phyloP scores from a whole-genome alignment of 23 tunicate genomes.

The Botrylloides violaceus region DNA sequence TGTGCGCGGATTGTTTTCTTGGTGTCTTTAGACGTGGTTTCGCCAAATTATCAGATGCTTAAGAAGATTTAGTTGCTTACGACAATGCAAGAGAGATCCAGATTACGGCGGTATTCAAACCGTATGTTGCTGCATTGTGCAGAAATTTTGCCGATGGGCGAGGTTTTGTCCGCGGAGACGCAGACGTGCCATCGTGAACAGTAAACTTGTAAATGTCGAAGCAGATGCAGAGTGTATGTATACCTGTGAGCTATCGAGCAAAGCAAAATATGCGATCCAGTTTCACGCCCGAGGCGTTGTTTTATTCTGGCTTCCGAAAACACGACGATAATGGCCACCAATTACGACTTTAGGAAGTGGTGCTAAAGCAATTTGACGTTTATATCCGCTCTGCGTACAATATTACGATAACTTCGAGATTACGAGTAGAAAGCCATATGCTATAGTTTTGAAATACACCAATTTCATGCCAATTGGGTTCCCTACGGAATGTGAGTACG shows the following conservation, averaged over 20 bases:
- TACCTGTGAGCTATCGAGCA: not conserved
- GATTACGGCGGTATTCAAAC: no score
- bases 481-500: no score
- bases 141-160: not conserved
- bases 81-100: not conserved
- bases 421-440: not conserved
- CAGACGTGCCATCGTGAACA: not conserved
- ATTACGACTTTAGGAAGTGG: constrained; percentile 17
- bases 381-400: constrained; percentile 8
- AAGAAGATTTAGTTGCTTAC: not conserved
- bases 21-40: not conserved
- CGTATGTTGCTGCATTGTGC: not conserved
- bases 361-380: constrained; percentile 4
- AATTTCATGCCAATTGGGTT: not conserved
- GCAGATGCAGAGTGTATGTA: not conserved
- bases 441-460: not conserved
- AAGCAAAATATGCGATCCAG: not conserved
- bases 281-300: constrained; percentile 7
- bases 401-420: not conserved
- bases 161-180: not conserved
- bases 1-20: not conserved
- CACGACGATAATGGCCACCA: constrained; percentile 10
- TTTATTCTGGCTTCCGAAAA: constrained; percentile 9
- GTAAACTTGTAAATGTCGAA: not conserved
- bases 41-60: not conserved